Percentiles rank a stretch among this genome's conserved stretches.
Conservation (phyloP, 1,140 invertebrate species). For the Belonocnema kinseyi region DNA sequence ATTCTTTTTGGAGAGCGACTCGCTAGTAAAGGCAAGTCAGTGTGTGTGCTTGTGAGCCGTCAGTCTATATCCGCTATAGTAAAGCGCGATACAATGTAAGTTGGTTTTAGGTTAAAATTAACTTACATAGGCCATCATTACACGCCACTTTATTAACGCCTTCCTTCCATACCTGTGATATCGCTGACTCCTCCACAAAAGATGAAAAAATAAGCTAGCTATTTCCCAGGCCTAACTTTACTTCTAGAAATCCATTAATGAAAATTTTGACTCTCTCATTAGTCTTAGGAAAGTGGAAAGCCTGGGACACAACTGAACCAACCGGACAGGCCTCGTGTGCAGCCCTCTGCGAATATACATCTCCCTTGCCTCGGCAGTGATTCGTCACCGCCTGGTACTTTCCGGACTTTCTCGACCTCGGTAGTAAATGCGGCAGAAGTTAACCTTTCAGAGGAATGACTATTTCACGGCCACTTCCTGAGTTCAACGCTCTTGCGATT, state of each 20-base stretch:
- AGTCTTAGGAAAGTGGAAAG: too few relatives aligned
- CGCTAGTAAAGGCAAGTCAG: background rate
- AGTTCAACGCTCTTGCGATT: slow-evolving; percentile 71
- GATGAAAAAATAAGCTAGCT: too few relatives aligned
- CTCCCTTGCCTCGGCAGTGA: background rate
- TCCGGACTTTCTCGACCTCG: slow-evolving; percentile 40
- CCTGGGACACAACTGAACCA: too few relatives aligned
- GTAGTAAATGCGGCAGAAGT: slow-evolving; percentile 60
- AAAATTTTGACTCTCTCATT: too few relatives aligned
- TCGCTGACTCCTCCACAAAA: background rate
- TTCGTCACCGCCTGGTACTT: slow-evolving; percentile 2
- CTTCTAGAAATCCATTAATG: too few relatives aligned
- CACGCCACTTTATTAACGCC: slow-evolving; percentile 54
- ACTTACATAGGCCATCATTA: slow-evolving; percentile 46
- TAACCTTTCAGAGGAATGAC: slow-evolving; percentile 70
- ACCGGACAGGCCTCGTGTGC: too few relatives aligned
- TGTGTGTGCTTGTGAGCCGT: background rate
- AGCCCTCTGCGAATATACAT: background rate
- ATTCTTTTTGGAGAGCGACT: slow-evolving; percentile 32
- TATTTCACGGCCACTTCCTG: slow-evolving; percentile 73
- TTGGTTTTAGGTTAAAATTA: background rate
- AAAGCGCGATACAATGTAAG: background rate
- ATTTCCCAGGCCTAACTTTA: too few relatives aligned
- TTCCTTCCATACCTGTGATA: slow-evolving; percentile 1
- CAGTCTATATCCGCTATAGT: background rate